Evolutionary conservation across 1,140 invertebrate species (phyloP), one percentile per base, ranked within the genome.

Genomic region (Trachymyrmex cornetzi): DNA sequence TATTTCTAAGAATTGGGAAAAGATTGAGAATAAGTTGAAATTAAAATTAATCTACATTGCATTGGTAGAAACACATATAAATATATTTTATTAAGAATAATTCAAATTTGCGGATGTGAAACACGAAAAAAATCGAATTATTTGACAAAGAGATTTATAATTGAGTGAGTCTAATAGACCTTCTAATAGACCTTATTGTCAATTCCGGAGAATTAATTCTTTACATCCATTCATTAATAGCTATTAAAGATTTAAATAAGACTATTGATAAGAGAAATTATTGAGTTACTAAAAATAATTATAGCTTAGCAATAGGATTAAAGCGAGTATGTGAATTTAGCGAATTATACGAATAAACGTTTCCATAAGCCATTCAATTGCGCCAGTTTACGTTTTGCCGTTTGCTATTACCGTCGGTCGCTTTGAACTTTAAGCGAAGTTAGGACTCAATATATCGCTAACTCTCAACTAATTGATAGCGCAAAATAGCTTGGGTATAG

Each of bases 381-480:
- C 66, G 2, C 11, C 14, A 81, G 77, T 38, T 81, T 59, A 44
- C 22, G 6, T 71, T 57, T 69, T 64, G 50, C 22, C 75, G 59
- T 79, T 79, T 79, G 19, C 59, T 24, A 34, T 80, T 80, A 30
- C 48, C 66, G 50, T 81, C 24, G 22, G 55, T 84, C 27, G 69
- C 80, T 84, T 84, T 74, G 80, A 84, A 24, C 55, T 50, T 22
- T 57, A 27, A 74, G 59, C 69, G 30, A 84, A 84, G 80, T 84
- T 74, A 63, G 69, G n/a, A 84, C 34, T 48, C 50, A 44, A 71
- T 57, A 81, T 57, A 69, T 30, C n/a, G 16, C 48, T 81, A 64
- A 71, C 79, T 71, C 66, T 69, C 66, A 71, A 81, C 66, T 81
- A 81, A 81, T 81, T 81, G 50, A 71, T 71, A 81, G 64, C 38